Evolutionary conservation across 2,113 vertebrate species (phyloP).

Genomic region (Laterallus jamaicensis): DNA sequence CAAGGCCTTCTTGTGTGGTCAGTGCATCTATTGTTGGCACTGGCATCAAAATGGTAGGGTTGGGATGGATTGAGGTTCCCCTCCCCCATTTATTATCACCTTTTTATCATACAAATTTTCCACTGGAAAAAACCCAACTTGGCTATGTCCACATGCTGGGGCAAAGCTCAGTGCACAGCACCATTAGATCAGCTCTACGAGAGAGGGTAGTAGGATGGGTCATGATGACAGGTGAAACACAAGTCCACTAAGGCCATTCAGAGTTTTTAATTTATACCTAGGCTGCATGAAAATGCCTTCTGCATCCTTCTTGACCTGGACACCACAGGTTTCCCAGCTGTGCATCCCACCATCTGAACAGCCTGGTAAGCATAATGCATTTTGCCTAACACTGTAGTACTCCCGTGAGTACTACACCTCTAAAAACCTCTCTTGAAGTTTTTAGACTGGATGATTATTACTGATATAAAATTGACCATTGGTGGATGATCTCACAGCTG

Average conservation of each 20-base stretch:
- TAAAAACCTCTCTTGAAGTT: background rate
- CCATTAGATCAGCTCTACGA: background rate
- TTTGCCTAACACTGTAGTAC: background rate
- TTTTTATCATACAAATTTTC: background rate
- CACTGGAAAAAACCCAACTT: background rate
- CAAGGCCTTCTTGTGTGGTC: too few species aligned
- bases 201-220: background rate
- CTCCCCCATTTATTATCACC: too few species aligned
- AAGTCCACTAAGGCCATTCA: background rate
- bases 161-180: background rate
- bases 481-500: background rate
- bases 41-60: too few species aligned
- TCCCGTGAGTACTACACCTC: too few species aligned
- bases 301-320: background rate
- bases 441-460: background rate
- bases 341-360: background rate
- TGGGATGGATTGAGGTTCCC: too few species aligned
- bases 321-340: background rate
- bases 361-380: background rate
- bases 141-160: background rate
- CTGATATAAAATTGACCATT: rapidly evolving
- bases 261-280: rapidly evolving
- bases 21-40: too few species aligned
- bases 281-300: background rate
- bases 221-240: background rate